These are phyloP conservation scores for Megalops cyprinoides DNA, from an alignment of 2,797 vertebrate species.

Conservation along the genomic window DNA sequence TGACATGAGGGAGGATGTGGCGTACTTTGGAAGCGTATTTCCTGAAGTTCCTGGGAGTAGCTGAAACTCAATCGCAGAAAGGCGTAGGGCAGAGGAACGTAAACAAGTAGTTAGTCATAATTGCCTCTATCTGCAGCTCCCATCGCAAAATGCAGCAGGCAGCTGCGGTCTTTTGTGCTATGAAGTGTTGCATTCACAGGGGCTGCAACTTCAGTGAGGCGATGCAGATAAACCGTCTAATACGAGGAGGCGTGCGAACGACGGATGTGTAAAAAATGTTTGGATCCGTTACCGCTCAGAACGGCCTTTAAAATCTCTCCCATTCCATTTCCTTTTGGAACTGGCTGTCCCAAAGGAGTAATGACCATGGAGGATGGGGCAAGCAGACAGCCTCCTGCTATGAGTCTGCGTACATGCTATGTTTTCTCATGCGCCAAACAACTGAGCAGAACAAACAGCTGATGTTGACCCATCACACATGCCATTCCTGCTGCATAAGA, in stretches of 20 bases:
- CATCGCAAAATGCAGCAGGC: conserved; percentile 43
- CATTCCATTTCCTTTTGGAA: conserved; percentile 49
- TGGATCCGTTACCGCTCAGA: conserved; percentile 29
- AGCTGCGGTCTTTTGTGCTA: conserved; percentile 48
- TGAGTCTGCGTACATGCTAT: too few relatives aligned
- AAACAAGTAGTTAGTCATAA: conserved; percentile 50
- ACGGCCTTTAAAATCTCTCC: background rate
- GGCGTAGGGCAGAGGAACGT: conserved; percentile 49
- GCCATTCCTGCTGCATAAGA: conserved; percentile 76
- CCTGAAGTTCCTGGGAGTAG: conserved; percentile 33
- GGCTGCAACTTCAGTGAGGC: conserved; percentile 33
- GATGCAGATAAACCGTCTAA: conserved; percentile 36
- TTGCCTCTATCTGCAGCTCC: conserved; percentile 40
- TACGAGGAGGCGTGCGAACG: background rate
- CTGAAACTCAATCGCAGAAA: conserved; percentile 45
- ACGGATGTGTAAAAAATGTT: background rate
- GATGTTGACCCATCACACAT: conserved; percentile 68
- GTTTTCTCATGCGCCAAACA: too few relatives aligned
- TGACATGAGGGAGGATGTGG: conserved; percentile 41
- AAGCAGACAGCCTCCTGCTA: too few relatives aligned
- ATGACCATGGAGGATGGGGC: conserved; percentile 70
- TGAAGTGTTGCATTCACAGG: conserved; percentile 34
- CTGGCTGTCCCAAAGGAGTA: conserved; percentile 60
- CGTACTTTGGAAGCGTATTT: conserved; percentile 42
- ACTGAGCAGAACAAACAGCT: conserved; percentile 65